These are phyloP conservation scores for Frieseomelitta varia DNA, from an alignment of 1,140 invertebrate genomes.

Conservation along the genomic window DNA sequence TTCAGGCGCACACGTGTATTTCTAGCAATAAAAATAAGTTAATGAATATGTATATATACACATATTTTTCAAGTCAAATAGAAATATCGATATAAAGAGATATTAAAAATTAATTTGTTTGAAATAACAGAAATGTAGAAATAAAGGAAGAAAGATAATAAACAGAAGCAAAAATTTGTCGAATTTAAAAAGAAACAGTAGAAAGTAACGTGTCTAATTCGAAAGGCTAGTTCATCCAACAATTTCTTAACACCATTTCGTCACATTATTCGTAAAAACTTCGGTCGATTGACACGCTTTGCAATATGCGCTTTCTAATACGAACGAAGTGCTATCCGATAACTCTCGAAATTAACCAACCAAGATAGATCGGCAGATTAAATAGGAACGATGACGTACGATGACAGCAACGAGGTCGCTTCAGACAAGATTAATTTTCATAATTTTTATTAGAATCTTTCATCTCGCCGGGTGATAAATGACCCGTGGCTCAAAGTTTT, in stretches of 20 bases:
- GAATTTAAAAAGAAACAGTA: too few relatives aligned
- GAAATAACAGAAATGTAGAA: too few relatives aligned
- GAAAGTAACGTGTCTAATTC: neutral
- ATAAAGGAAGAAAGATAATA: too few relatives aligned
- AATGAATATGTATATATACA: too few relatives aligned
- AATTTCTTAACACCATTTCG: neutral
- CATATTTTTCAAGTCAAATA: too few relatives aligned
- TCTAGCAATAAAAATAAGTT: too few relatives aligned
- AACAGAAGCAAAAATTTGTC: too few relatives aligned
- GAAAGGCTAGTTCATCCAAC: neutral
- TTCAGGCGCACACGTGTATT: too few relatives aligned
- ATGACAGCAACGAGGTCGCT: neutral
- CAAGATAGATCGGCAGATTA: neutral
- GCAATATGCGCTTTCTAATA: neutral
- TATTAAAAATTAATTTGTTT: too few relatives aligned
- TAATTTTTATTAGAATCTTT: constrained; percentile 20
- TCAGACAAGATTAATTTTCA: constrained; percentile 22
- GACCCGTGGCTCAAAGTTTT: neutral
- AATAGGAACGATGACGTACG: neutral
- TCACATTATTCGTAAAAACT: neutral
- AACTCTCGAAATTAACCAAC: constrained; percentile 2
- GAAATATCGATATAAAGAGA: too few relatives aligned
- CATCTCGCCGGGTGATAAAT: constrained; percentile 1
- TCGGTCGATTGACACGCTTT: neutral
- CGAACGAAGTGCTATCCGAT: neutral